Base-by-base conservation (phyloP, 2,113 vertebrate species). In the Anolis sagrei region DNA sequence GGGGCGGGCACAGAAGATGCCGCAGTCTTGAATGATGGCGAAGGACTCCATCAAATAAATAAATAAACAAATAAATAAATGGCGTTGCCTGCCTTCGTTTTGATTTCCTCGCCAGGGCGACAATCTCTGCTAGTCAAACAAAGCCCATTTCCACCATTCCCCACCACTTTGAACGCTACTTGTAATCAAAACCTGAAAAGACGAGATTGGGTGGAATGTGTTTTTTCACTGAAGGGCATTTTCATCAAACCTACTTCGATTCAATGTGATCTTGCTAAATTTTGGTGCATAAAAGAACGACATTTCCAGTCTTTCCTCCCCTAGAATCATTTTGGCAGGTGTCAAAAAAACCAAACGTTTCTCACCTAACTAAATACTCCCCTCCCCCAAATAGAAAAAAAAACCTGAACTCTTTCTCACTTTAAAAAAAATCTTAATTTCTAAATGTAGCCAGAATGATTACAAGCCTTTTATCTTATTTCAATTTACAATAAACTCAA, bases 171-270 rank as follows among this genome's bases (percentile, higher is more conserved):
- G 21, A 86, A 61, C 62, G 18, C 11, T 86, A 49, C 58, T 80
- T 74, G 58, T 34, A 86, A 80, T 51, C 54, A 74, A 74, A 39
- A 66, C 62, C 29, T 70, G 34, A 66, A 80, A 86, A 36, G 70
- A 80, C 58, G 7, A 18, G 29, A 86, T 58, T 5, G 5, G 49
- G 80, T 23, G 54, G 5, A 61, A 64, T 66, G 7, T 62, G 21
- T 54, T 78, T 85, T n/a, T 78, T 68, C 48, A 86, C 58, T 49
- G 19, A 75, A 81, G 58, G 79, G 27, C 66, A 48, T 74, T 80
- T 64, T 32, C 36, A 80, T 64, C 69, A 32, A 73, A 73, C 73
- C 34, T 80, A 70, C 66, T 72, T 62, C 7, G 44, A 8, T 80
- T 64, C 66, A 11, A 64, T 64, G n/a, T 7, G 25, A 23, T 34